Percentiles rank a stretch among this genome's conserved stretches.
These are phyloP conservation scores for Eristalis intricaria DNA, from an alignment of 2,888 invertebrate species.

Conservation along the genomic window DNA sequence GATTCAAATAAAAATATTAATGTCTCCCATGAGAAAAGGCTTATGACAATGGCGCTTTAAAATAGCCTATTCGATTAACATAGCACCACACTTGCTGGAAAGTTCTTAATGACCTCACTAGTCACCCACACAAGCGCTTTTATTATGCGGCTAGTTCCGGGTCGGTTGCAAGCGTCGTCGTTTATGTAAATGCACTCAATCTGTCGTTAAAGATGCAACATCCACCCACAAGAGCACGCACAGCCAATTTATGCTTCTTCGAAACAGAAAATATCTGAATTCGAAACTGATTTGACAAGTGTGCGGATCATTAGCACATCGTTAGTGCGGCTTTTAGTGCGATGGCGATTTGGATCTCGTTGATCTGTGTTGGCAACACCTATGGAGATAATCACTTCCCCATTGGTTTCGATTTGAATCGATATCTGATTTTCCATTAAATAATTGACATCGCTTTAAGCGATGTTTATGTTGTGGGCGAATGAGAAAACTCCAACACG, in stretches of 20 bases:
- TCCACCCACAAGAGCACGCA: not conserved
- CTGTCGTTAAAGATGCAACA: not conserved
- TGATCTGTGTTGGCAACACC: slow-evolving; percentile 1
- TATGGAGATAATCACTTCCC: not conserved
- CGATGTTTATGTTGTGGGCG: not conserved
- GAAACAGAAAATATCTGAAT: not conserved
- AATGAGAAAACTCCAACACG: not conserved
- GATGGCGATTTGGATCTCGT: not conserved
- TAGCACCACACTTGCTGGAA: not conserved
- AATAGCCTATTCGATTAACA: too few species aligned
- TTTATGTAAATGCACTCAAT: not conserved
- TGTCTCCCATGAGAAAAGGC: not conserved
- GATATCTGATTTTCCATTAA: slow-evolving; percentile 9
- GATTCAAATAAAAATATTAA: not conserved
- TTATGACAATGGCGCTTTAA: not conserved
- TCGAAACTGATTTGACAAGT: not conserved
- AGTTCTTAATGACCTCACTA: not conserved
- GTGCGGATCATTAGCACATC: slow-evolving; percentile 14
- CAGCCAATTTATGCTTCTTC: not conserved
- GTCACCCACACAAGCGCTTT: not conserved
- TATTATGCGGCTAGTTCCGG: not conserved
- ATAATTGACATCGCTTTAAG: not conserved
- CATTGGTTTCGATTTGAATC: slow-evolving; percentile 8
- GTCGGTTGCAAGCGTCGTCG: not conserved
- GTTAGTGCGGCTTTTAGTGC: slow-evolving; percentile 10